These are phyloP conservation scores for Chionomys nivalis DNA, from an alignment of 2,113 vertebrate species.

Conservation along the genomic window DNA sequence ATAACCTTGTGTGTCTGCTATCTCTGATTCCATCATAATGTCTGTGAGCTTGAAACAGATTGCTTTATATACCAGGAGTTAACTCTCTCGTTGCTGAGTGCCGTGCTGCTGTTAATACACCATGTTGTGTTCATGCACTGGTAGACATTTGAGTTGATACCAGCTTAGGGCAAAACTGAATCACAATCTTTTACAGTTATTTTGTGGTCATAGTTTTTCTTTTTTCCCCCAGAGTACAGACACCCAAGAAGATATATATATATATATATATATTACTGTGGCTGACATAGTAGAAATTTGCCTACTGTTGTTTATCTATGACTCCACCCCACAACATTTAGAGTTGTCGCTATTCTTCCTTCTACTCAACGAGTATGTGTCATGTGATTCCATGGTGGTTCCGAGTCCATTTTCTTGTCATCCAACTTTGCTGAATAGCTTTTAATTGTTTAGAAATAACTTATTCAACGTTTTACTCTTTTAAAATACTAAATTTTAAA, in stretches of 20 bases:
- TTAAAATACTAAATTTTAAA: not conserved
- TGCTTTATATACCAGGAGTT: not conserved
- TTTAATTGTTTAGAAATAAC: not conserved
- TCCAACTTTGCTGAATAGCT: not conserved
- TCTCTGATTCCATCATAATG: not conserved
- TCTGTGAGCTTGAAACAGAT: not conserved
- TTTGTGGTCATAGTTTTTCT: not conserved
- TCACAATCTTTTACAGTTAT: not conserved
- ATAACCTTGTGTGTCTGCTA: not conserved
- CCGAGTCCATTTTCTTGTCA: not conserved
- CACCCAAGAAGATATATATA: not conserved
- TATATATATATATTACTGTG: not conserved
- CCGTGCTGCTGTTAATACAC: not conserved
- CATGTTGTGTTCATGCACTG: not conserved
- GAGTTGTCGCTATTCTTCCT: not conserved
- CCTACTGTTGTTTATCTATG: not conserved
- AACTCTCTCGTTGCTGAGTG: not conserved
- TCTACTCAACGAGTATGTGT: not conserved
- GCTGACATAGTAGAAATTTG: not conserved
- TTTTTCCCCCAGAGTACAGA: not conserved
- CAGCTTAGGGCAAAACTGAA: not conserved
- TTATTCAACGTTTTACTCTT: not conserved
- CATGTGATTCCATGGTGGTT: not conserved
- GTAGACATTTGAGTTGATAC: not conserved
- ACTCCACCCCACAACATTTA: not conserved